Base-by-base conservation (phyloP, 2,797 vertebrate genomes). In the Silurus lanzhouensis region DNA sequence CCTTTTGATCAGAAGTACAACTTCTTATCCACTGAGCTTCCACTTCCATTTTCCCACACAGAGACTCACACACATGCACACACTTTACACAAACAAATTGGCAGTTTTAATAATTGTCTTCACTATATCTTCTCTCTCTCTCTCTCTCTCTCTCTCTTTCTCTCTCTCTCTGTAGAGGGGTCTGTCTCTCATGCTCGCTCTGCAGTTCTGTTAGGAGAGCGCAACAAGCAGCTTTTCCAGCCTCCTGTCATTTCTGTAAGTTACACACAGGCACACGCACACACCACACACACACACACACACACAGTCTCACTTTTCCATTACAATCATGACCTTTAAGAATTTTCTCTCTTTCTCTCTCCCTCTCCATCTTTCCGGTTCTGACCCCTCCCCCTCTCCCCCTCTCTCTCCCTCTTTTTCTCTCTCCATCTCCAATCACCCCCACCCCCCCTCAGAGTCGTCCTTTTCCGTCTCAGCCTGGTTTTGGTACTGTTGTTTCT, bases 381-480 rank as follows among this genome's bases (percentile, higher is more conserved):
- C 31, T 31, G 31, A 1, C 31, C 31, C 31, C 31, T 2, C 31
- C 31, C 31, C 31, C 68, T 44, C 68, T 19, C 68, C 3, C 31
- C 15, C 31, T 19, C n/a, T 38, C n/a, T 19, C 64, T 46, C 77
- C 15, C 58, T 46, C 17, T 2, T 12, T 20, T 20, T 46, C 27
- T 52, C 38, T 15, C 58, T 27, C 9, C 31, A 31, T 31, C 31
- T 31, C 31, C 31, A 31, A 31, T 31, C 31, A 31, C 31, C 31
- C 31, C 31, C 31, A 31, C 31, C 2, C 31, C 31, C 31, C 31
- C 31, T 31, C 88, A 95, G 95, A 91, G 94, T 0, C 93, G 94
- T n/a, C 94, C 95, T 89, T 96, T 92, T 0, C 91, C 94, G 58
- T 89, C 92, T 6, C 94, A 91, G 92, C 88, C 90, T 0, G 93